Evolutionary conservation across 1,140 invertebrate species (phyloP).

Genomic region (Popillia japonica): DNA sequence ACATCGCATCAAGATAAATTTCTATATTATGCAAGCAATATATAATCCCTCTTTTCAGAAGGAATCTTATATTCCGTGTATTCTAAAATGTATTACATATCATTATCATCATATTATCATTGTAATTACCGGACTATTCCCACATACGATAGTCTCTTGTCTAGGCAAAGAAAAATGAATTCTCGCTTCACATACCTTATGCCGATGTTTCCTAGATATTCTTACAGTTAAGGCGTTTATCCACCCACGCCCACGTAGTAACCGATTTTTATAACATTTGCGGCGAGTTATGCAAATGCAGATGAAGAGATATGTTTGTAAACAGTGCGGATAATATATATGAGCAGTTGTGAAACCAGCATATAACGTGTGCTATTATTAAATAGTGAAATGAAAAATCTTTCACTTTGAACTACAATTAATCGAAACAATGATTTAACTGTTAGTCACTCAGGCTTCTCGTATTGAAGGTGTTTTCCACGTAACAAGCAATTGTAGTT

Average conservation of each 20-base stretch:
- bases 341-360: conserved; percentile 17
- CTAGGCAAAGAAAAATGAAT: conserved; percentile 4
- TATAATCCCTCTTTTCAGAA: conserved; percentile 18
- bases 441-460: conserved; percentile 15
- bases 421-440: conserved; percentile 25
- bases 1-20: conserved; percentile 10
- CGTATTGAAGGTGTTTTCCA: neutral
- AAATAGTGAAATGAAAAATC: conserved; percentile 23
- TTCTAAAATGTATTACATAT: conserved; percentile 34
- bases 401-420: conserved; percentile 16
- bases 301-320: conserved; percentile 35
- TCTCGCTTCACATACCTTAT: conserved; percentile 30
- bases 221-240: conserved; percentile 27
- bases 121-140: conserved; percentile 23
- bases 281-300: conserved; percentile 31
- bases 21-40: conserved; percentile 25
- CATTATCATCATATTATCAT: conserved; percentile 29
- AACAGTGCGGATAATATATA: conserved; percentile 25
- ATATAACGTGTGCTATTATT: conserved; percentile 30
- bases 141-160: conserved; percentile 2
- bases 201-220: neutral
- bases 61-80: conserved; percentile 15
- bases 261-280: conserved; percentile 32
- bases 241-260: conserved; percentile 13
- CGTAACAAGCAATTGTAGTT: neutral